Percentiles rank a stretch among this genome's conserved stretches.
These are phyloP conservation scores for Holcopasites calliopsidis DNA, from an alignment of 1,140 invertebrate species.

Conservation along the genomic window DNA sequence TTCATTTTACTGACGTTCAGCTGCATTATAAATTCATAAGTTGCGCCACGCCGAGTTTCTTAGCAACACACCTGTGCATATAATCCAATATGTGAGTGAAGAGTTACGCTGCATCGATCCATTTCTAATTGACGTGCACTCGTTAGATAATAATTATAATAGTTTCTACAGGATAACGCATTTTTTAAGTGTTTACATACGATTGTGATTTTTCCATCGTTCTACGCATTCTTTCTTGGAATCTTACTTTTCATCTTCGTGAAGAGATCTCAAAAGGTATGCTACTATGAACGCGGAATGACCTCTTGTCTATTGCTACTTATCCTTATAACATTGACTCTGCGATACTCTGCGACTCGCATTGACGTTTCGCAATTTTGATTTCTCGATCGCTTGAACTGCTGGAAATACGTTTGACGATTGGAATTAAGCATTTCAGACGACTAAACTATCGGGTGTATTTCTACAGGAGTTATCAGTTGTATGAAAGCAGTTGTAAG, in stretches of 20 bases:
- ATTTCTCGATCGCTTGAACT: not conserved
- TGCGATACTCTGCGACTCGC: not conserved
- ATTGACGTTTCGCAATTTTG: not conserved
- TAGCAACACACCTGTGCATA: constrained; percentile 5
- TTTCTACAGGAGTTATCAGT: no score
- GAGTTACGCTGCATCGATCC: constrained; percentile 11
- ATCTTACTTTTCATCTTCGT: not conserved
- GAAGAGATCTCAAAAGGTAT: not conserved
- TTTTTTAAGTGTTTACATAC: not conserved
- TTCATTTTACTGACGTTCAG: not conserved
- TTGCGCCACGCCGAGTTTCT: constrained; percentile 5
- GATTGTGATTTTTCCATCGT: not conserved
- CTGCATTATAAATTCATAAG: constrained; percentile 31
- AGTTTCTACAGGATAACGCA: not conserved
- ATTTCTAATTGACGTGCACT: constrained; percentile 10
- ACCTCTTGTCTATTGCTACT: not conserved
- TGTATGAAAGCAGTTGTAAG: no score
- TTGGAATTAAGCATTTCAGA: not conserved
- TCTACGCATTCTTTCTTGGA: no score
- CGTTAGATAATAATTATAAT: constrained; percentile 22
- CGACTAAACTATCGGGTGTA: no score
- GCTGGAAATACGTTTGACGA: not conserved
- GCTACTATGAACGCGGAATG: not conserved
- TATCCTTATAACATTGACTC: not conserved
- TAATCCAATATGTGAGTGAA: constrained; percentile 4